These are phyloP conservation scores for Heliconius himera DNA, from an alignment of 1,140 invertebrate species.

Conservation along the genomic window DNA sequence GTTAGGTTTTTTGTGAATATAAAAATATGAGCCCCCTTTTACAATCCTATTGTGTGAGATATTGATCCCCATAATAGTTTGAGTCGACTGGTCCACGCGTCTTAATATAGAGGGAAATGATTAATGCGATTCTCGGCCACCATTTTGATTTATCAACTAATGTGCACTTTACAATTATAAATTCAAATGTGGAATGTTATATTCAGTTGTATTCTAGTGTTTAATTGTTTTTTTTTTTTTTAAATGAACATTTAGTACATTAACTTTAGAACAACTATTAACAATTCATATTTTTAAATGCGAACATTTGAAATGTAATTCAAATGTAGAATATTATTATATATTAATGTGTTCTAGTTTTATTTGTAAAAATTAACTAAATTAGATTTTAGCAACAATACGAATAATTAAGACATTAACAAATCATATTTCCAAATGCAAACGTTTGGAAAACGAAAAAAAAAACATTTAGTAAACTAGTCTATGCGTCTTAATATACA, in stretches of 20 bases:
- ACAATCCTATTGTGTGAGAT: slow-evolving; percentile 78
- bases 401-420: neutral
- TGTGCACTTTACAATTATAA: neutral
- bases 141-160: neutral
- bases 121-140: slow-evolving; percentile 49
- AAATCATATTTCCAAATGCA: neutral
- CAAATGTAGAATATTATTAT: no score
- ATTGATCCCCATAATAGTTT: slow-evolving; percentile 79
- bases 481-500: slow-evolving; percentile 71
- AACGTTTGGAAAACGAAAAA: slow-evolving; percentile 31
- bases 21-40: slow-evolving; percentile 80
- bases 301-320: slow-evolving; percentile 33
- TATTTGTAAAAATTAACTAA: no score
- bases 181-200: slow-evolving; percentile 14
- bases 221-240: no score
- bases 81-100: slow-evolving; percentile 66
- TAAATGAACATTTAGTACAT: no score
- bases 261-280: neutral
- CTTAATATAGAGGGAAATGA: slow-evolving; percentile 73
- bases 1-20: slow-evolving; percentile 78
- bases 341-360: no score
- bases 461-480: slow-evolving; percentile 50
- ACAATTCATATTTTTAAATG: neutral
- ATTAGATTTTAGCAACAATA: neutral
- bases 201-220: no score